These are phyloP conservation scores for Nannobrachium achirus DNA, from an alignment of 2,113 vertebrate species.

Conservation along the genomic window DNA sequence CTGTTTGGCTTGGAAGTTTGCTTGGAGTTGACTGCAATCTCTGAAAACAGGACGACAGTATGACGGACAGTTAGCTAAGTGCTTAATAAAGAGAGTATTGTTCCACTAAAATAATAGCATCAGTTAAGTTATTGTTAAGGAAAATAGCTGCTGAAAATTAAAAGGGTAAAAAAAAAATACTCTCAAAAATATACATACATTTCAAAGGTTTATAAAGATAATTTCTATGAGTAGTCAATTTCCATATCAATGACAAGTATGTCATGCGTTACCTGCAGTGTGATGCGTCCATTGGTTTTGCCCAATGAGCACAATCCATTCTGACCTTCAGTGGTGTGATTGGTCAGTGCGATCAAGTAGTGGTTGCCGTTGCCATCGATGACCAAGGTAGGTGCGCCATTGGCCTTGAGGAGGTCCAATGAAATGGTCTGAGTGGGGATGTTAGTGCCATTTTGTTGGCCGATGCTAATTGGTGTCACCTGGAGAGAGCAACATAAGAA, in stretches of 20 bases:
- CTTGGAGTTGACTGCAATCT: constrained; percentile 81
- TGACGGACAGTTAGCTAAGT: no score
- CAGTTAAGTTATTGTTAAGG: no score
- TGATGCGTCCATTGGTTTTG: constrained; percentile 76
- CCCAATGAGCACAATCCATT: constrained; percentile 66
- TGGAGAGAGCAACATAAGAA: constrained; percentile 36
- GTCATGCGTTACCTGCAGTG: constrained; percentile 81
- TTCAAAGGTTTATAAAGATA: no score
- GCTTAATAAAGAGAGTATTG: no score
- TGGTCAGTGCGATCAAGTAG: constrained; percentile 91
- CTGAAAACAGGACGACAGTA: constrained; percentile 58
- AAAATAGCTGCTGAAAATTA: no score
- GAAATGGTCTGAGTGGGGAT: constrained; percentile 75
- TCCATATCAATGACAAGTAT: background rate
- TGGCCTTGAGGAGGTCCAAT: constrained; percentile 84
- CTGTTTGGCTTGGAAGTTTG: constrained; percentile 77
- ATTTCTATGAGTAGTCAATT: background rate
- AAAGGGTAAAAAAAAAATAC: no score
- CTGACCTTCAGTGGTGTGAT: constrained; percentile 76
- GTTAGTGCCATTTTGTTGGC: constrained; percentile 72
- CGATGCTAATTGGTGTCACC: constrained; percentile 75
- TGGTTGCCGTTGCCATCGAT: constrained; percentile 91
- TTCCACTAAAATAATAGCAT: no score
- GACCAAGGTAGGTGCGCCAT: constrained; percentile 83
- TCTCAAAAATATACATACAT: no score